Evolutionary conservation across 1,140 invertebrate genomes (phyloP).

Genomic region (Dufourea novaeangliae): DNA sequence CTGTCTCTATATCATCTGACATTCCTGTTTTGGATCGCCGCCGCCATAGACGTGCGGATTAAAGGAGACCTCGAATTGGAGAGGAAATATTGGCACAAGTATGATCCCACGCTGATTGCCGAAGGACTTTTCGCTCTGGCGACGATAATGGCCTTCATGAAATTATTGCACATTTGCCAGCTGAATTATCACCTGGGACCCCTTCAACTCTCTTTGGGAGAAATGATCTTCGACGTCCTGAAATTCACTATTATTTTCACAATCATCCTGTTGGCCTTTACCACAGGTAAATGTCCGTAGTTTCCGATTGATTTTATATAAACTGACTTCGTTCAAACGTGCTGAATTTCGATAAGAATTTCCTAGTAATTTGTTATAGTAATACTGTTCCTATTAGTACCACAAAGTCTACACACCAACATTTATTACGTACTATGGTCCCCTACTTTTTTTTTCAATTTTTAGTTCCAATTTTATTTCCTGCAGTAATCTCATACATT

Average conservation of each 20-base stretch:
- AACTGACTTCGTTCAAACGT: no score
- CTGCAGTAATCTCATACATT: no score
- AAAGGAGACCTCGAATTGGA: slow-evolving; percentile 80
- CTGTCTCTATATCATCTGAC: slow-evolving; percentile 79
- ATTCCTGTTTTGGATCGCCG: slow-evolving; percentile 81
- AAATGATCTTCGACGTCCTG: slow-evolving; percentile 83
- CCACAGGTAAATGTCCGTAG: slow-evolving; percentile 70
- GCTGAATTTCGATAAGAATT: no score
- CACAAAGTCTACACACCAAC: no score
- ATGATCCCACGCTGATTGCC: slow-evolving; percentile 87
- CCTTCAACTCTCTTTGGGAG: slow-evolving; percentile 83
- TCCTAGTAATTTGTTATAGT: no score
- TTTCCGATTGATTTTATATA: neutral
- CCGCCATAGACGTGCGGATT: slow-evolving; percentile 77
- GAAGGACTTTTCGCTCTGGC: slow-evolving; percentile 88
- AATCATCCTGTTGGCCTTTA: slow-evolving; percentile 83
- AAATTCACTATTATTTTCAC: slow-evolving; percentile 83
- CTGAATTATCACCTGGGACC: slow-evolving; percentile 84
- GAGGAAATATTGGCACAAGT: slow-evolving; percentile 86
- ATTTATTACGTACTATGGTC: no score
- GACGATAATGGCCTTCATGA: slow-evolving; percentile 87
- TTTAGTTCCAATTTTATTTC: neutral
- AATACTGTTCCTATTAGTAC: no score
- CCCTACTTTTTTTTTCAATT: no score
- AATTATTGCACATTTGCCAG: slow-evolving; percentile 83